Evolutionary conservation across 2,113 vertebrate genomes (phyloP), one percentile per base, ranked within the genome.

Genomic region (Actinemys pallida): DNA sequence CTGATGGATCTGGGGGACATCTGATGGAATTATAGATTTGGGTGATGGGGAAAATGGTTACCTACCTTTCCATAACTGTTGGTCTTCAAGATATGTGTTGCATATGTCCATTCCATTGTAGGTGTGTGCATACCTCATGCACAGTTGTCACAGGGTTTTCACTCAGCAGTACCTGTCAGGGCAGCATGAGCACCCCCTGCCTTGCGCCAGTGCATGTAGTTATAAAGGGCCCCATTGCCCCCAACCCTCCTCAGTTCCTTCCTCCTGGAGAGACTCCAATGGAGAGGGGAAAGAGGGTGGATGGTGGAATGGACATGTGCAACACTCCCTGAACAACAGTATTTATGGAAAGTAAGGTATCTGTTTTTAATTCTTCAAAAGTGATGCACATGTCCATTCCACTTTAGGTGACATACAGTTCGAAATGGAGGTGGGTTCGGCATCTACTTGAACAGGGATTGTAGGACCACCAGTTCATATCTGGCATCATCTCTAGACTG

Each of bases 11-110:
- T 10, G 31, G 62, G 52, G 54, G 69, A 83, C 5, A 81, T 39
- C 50, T 8, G 35, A 27, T 0, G 1, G 2, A 10, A 20, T 49
- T 80, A 49, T 7, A 76, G 8, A 17, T 1, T 12, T 24, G 45
- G 45, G 39, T 29, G 35, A 19, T 20, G 27, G 27, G 57, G 29
- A 59, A 59, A 29, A 59, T 13, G 31, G 62, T n/a, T 69, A n/a
- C 31, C 35, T n/a, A 69, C 62, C 3, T n/a, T 69, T n/a, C 65
- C 35, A 17, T 69, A n/a, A 39, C 35, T 35, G 14, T 17, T 69
- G 35, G n/a, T n/a, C 65, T 69, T 69, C 9, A 8, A n/a, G 35
- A 69, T 69, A 2, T 65, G 31, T n/a, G 35, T n/a, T 39, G 35
- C 35, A 19, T 19, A n/a, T 19, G 17, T 69, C 35, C 14, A 35